Conservation (phyloP, 2,888 invertebrate species). For the Torymus texanus region DNA sequence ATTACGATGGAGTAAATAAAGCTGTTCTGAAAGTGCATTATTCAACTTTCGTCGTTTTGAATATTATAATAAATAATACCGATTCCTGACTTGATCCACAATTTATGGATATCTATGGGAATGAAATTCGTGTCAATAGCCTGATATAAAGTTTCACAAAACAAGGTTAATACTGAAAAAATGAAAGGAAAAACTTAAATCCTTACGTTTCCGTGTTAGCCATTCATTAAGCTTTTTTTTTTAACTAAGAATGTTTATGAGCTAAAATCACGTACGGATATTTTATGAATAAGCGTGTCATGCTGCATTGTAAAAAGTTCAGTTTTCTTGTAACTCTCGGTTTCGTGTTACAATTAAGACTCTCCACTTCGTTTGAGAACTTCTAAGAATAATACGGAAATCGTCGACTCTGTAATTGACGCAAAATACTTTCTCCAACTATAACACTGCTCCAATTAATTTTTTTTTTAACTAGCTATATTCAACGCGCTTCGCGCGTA, state of each 20-base stretch:
- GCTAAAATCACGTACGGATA: conserved; percentile 30
- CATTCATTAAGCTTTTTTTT: conserved; percentile 22
- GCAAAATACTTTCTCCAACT: too few species aligned
- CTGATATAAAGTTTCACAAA: conserved; percentile 19
- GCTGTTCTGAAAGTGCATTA: too few species aligned
- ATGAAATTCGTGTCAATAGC: conserved; percentile 16
- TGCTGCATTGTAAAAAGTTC: conserved; percentile 19
- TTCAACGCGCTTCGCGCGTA: too few species aligned
- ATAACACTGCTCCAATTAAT: too few species aligned
- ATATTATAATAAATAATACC: too few species aligned
- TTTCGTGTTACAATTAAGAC: conserved; percentile 17
- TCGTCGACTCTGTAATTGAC: too few species aligned
- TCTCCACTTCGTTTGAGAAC: background rate
- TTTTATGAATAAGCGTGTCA: conserved; percentile 22
- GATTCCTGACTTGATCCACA: too few species aligned
- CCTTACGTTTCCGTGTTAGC: conserved; percentile 23
- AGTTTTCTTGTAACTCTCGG: conserved; percentile 14
- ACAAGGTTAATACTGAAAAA: conserved; percentile 27
- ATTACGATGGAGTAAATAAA: too few species aligned
- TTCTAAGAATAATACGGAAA: background rate
- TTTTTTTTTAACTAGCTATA: too few species aligned
- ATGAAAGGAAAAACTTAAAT: background rate
- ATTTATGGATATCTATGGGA: too few species aligned
- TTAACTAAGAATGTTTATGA: background rate
- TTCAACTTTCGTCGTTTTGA: too few species aligned